phyloP scores from a whole-genome alignment of 2,888 invertebrate species.

The Aelia acuminata region DNA sequence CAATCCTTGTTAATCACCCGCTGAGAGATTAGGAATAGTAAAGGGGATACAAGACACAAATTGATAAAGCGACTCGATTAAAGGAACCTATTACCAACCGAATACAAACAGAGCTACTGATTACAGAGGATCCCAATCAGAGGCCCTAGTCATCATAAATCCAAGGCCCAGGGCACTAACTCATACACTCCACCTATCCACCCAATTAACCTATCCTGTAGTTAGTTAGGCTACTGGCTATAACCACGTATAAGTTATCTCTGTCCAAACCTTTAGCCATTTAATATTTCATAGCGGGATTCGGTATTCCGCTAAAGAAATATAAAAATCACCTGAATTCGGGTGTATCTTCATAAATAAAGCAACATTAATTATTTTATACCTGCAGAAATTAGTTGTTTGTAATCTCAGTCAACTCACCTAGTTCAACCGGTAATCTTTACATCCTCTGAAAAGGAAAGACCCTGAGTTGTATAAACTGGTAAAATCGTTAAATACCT shows the following conservation, averaged over 20 bases:
- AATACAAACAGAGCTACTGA: conserved; percentile 58
- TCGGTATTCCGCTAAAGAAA: not conserved
- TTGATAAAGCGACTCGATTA: conserved; percentile 60
- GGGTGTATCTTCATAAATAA: not conserved
- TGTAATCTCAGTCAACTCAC: too few species aligned
- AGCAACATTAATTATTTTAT: not conserved
- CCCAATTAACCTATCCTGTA: conserved; percentile 29
- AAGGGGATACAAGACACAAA: conserved; percentile 44
- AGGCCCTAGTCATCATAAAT: conserved; percentile 50
- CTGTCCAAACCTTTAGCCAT: not conserved
- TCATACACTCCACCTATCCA: conserved; percentile 34
- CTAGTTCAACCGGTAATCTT: too few species aligned
- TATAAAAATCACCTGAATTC: not conserved
- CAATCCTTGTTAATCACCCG: conserved; percentile 21
- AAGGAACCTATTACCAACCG: conserved; percentile 50
- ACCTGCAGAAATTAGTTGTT: too few species aligned
- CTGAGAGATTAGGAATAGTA: conserved; percentile 40
- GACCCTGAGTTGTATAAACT: too few species aligned
- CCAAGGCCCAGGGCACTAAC: not conserved
- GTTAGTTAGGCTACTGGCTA: conserved; percentile 47
- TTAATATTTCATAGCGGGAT: conserved; percentile 6
- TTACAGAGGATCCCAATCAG: conserved; percentile 47
- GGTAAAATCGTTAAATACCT: too few species aligned
- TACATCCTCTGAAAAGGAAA: too few species aligned
- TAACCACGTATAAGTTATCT: not conserved